Base-by-base conservation (phyloP, 2,888 invertebrate genomes). In the Lasioglossum oenotherae region DNA sequence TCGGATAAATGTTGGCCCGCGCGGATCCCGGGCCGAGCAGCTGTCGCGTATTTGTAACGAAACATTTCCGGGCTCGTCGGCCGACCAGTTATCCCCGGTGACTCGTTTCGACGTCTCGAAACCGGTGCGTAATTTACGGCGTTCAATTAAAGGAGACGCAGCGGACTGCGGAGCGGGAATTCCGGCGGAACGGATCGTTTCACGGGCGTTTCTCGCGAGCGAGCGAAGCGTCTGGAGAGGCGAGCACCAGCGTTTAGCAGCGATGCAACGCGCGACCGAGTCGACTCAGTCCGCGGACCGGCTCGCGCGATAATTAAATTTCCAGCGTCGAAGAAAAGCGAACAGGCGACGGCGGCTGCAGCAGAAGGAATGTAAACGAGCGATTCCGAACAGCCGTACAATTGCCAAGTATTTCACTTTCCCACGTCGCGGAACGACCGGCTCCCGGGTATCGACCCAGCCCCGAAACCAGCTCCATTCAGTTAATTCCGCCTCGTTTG, bases 301-400 rank as follows among this genome's bases (percentile, higher is more conserved):
- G 72, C 78, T 88, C 86, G 85, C 82, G 90, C 91, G 92, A 92
- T 93, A 94, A 94, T 93, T 93, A 92, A 93, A 93, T 93, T 92
- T 92, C 88, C 91, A 92, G 76, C 89, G 82, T 81, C 82, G 88
- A 91, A 90, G 87, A 86, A 91, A 89, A 81, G 81, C 57, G 81
- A 75, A 85, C 23, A 78, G 75, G 23, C 23, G 0, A 6, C 19
- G 75, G 79, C 49, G 35, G 23, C 12, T 2, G 19, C 23, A 1
- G 38, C 46, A 27, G 44, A 64, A 79, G 81, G 77, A 80, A 67
- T 35, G 35, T 19, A 67, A 31, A 35, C 67, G 67, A 35, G 19
- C 67, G 19, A 35, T 67, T 8, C 71, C 74, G 60, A 72, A 81
- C 73, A 19, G 10, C 67, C 67, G 19, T 31, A 31, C 87, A 90